phyloP scores from a whole-genome alignment of 1,140 invertebrate species.

The Caenorhabditis remanei region DNA sequence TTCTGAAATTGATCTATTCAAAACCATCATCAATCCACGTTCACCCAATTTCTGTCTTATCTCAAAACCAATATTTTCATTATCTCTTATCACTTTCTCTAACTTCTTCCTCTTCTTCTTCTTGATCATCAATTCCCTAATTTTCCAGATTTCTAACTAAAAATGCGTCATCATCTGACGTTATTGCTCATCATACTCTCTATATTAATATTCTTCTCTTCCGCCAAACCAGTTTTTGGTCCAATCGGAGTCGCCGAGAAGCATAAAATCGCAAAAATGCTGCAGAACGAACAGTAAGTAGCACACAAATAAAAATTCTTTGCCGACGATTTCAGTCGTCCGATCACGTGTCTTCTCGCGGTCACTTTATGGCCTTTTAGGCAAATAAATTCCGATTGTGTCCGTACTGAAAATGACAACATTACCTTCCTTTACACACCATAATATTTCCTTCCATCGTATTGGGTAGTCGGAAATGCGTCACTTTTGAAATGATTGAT shows the following conservation, averaged over 20 bases:
- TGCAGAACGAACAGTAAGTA: constrained; percentile 46
- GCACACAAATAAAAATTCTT: not conserved
- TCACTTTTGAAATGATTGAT: not conserved
- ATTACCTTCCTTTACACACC: constrained; percentile 9
- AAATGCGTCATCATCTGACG: constrained; percentile 38
- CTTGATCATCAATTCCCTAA: not conserved
- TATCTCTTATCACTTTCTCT: not conserved
- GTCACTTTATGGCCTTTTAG: constrained; percentile 47
- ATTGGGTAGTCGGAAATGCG: constrained; percentile 36
- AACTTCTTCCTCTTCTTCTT: not conserved
- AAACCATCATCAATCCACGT: not conserved
- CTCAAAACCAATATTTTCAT: not conserved
- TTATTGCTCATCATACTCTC: constrained; percentile 30
- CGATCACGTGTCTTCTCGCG: constrained; percentile 37
- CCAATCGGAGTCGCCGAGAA: constrained; percentile 37
- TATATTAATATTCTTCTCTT: constrained; percentile 15
- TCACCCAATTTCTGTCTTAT: not conserved
- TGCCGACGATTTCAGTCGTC: not conserved
- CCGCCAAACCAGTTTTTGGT: constrained; percentile 36
- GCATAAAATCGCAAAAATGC: constrained; percentile 50
- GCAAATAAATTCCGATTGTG: constrained; percentile 35
- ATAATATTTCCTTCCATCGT: not conserved
- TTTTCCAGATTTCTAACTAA: not conserved
- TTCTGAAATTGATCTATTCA: not conserved
- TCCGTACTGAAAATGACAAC: constrained; percentile 4